phyloP scores from a whole-genome alignment of 2,797 vertebrate genomes.

The Dendrocincla tyrannina region DNA sequence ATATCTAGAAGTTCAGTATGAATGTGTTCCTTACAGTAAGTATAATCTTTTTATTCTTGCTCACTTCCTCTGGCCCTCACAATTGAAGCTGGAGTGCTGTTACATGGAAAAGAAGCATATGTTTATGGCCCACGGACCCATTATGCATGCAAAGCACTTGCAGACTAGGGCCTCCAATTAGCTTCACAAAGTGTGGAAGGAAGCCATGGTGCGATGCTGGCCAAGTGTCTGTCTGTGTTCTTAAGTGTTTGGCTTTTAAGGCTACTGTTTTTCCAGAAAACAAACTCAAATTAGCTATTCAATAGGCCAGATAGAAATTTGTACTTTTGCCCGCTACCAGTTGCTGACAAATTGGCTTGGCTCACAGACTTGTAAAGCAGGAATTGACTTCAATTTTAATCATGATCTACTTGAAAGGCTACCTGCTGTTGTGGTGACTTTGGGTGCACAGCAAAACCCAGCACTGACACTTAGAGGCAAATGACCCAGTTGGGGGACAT shows the following conservation, averaged over 20 bases:
- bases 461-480: slow-evolving; percentile 29
- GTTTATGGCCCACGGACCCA: slow-evolving; percentile 72
- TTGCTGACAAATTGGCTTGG: slow-evolving; percentile 84
- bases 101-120: slow-evolving; percentile 71
- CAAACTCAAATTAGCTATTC: slow-evolving; percentile 84
- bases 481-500: not conserved
- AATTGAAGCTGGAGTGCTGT: slow-evolving; percentile 64
- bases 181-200: slow-evolving; percentile 78
- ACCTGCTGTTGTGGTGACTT: slow-evolving; percentile 75
- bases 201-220: slow-evolving; percentile 77
- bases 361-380: slow-evolving; percentile 78
- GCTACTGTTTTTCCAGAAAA: slow-evolving; percentile 81
- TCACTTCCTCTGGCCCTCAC: slow-evolving; percentile 68
- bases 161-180: slow-evolving; percentile 77
- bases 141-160: slow-evolving; percentile 81
- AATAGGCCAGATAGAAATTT: slow-evolving; percentile 79
- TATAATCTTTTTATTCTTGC: slow-evolving; percentile 79
- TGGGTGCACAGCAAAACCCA: slow-evolving; percentile 54
- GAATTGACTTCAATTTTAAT: slow-evolving; percentile 80
- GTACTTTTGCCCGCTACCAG: slow-evolving; percentile 79
- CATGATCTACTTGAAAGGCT: slow-evolving; percentile 72
- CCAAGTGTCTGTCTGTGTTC: slow-evolving; percentile 83
- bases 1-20: slow-evolving; percentile 99
- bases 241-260: slow-evolving; percentile 86
- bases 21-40: slow-evolving; percentile 99